Evolutionary conservation across 2,888 invertebrate species (phyloP).

Genomic region (Monopis laevigella): DNA sequence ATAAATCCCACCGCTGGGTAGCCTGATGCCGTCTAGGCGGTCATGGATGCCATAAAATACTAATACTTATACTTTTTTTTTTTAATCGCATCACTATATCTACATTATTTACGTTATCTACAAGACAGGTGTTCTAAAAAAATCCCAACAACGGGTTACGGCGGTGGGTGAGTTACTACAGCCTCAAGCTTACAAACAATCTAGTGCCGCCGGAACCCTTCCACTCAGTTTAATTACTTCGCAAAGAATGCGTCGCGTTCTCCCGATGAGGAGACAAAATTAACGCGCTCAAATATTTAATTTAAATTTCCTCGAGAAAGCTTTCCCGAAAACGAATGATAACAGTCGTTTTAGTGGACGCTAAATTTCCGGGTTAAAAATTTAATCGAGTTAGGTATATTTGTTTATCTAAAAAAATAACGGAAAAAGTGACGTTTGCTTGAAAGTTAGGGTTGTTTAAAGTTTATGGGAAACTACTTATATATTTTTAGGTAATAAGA

Average conservation of each 20-base stretch:
- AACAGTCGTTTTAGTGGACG: constrained; percentile 31
- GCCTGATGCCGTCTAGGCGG: no score
- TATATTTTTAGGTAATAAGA: no score
- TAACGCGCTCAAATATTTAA: constrained; percentile 68
- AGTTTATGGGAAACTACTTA: no score
- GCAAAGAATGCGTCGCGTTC: constrained; percentile 66
- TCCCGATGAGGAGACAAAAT: constrained; percentile 67
- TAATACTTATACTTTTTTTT: no score
- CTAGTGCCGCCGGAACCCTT: constrained; percentile 60
- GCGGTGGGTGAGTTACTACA: constrained; percentile 48
- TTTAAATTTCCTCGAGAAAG: constrained; percentile 51
- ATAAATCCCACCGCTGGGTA: no score
- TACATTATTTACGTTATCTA: background rate
- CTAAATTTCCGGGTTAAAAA: constrained; percentile 1
- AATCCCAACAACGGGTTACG: background rate
- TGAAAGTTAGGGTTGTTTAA: no score
- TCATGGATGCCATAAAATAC: no score
- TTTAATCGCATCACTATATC: no score
- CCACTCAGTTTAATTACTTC: constrained; percentile 67
- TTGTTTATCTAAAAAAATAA: no score
- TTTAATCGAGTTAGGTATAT: no score
- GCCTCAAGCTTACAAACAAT: constrained; percentile 65
- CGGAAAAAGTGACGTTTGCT: no score
- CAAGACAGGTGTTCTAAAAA: background rate
- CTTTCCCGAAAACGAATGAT: constrained; percentile 55